phyloP scores from a whole-genome alignment of 2,888 invertebrate species.

The Caenorhabditis angaria region DNA sequence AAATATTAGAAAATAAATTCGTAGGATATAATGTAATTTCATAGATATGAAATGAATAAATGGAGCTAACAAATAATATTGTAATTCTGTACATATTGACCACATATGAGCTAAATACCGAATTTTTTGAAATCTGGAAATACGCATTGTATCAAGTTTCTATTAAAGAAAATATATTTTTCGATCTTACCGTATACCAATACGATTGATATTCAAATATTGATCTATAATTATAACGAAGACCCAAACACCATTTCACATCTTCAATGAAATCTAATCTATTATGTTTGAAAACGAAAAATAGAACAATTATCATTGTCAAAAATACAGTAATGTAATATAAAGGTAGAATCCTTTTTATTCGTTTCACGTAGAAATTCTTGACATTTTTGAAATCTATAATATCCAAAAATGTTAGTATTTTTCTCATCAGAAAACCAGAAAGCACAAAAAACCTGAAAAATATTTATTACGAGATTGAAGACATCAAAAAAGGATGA shows the following conservation, averaged over 20 bases:
- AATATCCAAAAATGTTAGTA: conserved; percentile 17
- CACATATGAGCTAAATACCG: conserved; percentile 38
- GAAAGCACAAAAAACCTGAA: conserved; percentile 44
- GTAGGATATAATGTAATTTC: too few relatives aligned
- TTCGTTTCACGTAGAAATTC: conserved; percentile 41
- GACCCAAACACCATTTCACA: conserved; percentile 17
- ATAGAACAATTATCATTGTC: conserved; percentile 15
- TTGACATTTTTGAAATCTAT: too few relatives aligned
- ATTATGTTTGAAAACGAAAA: conserved; percentile 17
- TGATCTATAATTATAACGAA: conserved; percentile 23
- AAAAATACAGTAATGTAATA: conserved; percentile 28
- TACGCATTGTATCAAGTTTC: not conserved
- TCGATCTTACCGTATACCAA: conserved; percentile 26
- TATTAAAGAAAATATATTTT: too few relatives aligned
- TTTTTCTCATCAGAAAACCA: conserved; percentile 35
- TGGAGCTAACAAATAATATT: conserved; percentile 44
- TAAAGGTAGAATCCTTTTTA: conserved; percentile 28
- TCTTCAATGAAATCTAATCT: conserved; percentile 20
- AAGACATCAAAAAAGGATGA: not conserved
- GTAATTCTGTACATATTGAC: conserved; percentile 39
- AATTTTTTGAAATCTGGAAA: conserved; percentile 7
- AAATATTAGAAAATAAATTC: conserved; percentile 14
- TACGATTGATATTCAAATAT: conserved; percentile 36
- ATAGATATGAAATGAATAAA: conserved; percentile 23
- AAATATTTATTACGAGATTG: not conserved